Evolutionary conservation across 92 coral and sea anemone species (phyloP).

Genomic region (Bergia sp.): DNA sequence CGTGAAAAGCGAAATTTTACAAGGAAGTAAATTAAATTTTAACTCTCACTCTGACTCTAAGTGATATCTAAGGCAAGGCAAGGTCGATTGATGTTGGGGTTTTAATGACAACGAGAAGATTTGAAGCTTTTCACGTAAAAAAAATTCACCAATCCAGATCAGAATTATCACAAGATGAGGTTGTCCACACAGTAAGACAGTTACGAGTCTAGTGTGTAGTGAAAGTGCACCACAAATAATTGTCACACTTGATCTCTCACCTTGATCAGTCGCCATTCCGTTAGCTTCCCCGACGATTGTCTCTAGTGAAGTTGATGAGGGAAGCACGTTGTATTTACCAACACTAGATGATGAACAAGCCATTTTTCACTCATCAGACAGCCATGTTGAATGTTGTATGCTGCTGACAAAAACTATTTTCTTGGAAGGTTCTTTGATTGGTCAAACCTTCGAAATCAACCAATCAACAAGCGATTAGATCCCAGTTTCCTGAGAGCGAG

Average conservation of each 20-base stretch:
- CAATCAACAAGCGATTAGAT: neutral
- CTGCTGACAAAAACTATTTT: too few relatives aligned
- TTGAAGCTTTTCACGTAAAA: too few relatives aligned
- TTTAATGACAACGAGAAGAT: too few relatives aligned
- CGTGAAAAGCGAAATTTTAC: too few relatives aligned
- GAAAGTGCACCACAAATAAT: neutral
- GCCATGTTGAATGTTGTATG: neutral
- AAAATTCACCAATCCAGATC: too few relatives aligned
- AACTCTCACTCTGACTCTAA: too few relatives aligned
- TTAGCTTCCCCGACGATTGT: neutral
- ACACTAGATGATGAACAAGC: neutral
- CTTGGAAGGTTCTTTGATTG: neutral
- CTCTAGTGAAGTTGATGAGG: constrained; percentile 1
- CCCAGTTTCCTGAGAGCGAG: neutral
- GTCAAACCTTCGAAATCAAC: neutral
- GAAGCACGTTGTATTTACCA: constrained; percentile 29
- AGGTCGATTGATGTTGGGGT: too few relatives aligned
- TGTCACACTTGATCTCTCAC: constrained; percentile 1
- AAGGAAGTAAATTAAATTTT: too few relatives aligned
- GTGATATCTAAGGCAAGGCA: too few relatives aligned
- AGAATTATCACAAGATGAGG: too few relatives aligned
- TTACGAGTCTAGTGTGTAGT: too few relatives aligned
- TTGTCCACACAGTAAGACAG: too few relatives aligned
- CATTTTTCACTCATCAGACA: constrained; percentile 2
- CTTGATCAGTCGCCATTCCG: neutral